Base-by-base conservation (phyloP, 2,113 vertebrate species). In the Cryptotis parvus region DNA sequence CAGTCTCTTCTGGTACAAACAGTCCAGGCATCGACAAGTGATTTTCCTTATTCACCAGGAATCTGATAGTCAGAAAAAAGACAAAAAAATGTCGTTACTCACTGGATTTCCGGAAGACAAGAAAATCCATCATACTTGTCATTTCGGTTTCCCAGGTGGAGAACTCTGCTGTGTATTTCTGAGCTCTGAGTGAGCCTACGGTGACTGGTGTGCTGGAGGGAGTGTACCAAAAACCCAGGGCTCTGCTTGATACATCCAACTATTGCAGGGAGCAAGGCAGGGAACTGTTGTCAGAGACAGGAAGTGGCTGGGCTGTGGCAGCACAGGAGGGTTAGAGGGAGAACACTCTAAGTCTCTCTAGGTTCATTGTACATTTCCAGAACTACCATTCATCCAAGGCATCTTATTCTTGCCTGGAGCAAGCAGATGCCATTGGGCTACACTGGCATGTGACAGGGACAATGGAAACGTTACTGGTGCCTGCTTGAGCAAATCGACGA, bases 101-200 rank as follows among this genome's bases (percentile, higher is more conserved):
- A 33, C 0, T 89, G 33, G n/a, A 66, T 70, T 66, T 74, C 20
- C 55, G 76, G 69, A 80, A 68, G 35, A 26, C 49, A 45, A 61
- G 24, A 6, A 89, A 52, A 27, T 69, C 24, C 26, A 74, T 82
- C 35, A 22, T 37, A 7, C 76, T 95, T 66, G 35, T 72, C 68
- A 81, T 91, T 39, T 89, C 73, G 20, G 37, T 52, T 29, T 72
- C 68, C 49, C 58, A 90, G 35, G 2, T 79, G 41, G 27, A 10
- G 18, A 88, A 93, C 61, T 89, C 84, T 15, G 84, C 82, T 0
- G 22, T 65, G 9, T 94, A 91, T 87, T 89, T 94, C 91, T 91
- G 92, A 76, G 63, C 69, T 4, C 33, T 91, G 75, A n/a, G 9
- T 0, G n/a, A 79, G 0, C 2, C 1, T 2, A 81, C 73, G 45